A percentile compares a stretch with the other conserved stretches of the same genome.
Evolutionary conservation across 2,888 invertebrate species (phyloP).

Genomic region (Panzeria rudis): DNA sequence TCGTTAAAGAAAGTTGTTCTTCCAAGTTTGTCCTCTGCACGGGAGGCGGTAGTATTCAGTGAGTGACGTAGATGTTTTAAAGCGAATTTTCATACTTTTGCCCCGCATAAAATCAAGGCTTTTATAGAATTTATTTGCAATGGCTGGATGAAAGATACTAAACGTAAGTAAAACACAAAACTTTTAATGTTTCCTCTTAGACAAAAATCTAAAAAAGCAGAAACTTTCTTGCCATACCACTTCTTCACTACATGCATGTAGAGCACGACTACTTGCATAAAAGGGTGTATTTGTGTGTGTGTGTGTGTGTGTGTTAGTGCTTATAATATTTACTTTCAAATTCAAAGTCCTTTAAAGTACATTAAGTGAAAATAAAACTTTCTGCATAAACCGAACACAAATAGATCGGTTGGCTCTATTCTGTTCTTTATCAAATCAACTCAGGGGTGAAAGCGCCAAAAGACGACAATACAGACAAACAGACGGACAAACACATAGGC

Average conservation of each 20-base stretch:
- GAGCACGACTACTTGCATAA: neutral
- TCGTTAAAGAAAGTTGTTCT: constrained; percentile 5
- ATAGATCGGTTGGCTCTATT: constrained; percentile 53
- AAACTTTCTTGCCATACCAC: constrained; percentile 26
- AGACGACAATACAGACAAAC: neutral
- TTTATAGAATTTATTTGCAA: constrained; percentile 60
- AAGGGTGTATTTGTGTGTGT: neutral
- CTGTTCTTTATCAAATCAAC: constrained; percentile 41
- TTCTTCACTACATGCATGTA: neutral
- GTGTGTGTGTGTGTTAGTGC: constrained; percentile 26
- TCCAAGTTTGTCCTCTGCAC: constrained; percentile 17
- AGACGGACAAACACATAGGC: neutral
- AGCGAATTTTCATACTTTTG: constrained; percentile 33
- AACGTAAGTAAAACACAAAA: constrained; percentile 64
- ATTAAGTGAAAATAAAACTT: constrained; percentile 63
- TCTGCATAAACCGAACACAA: constrained; percentile 58
- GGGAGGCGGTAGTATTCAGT: neutral
- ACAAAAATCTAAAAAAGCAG: constrained; percentile 34
- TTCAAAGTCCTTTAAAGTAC: constrained; percentile 68
- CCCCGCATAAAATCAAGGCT: constrained; percentile 48
- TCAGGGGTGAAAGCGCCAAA: constrained; percentile 13
- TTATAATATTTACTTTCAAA: constrained; percentile 67
- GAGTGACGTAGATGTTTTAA: constrained; percentile 10
- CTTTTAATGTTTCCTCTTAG: constrained; percentile 68
- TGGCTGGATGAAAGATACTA: constrained; percentile 53